phyloP scores from a whole-genome alignment of 2,888 invertebrate species.

The Seladonia tumulorum region DNA sequence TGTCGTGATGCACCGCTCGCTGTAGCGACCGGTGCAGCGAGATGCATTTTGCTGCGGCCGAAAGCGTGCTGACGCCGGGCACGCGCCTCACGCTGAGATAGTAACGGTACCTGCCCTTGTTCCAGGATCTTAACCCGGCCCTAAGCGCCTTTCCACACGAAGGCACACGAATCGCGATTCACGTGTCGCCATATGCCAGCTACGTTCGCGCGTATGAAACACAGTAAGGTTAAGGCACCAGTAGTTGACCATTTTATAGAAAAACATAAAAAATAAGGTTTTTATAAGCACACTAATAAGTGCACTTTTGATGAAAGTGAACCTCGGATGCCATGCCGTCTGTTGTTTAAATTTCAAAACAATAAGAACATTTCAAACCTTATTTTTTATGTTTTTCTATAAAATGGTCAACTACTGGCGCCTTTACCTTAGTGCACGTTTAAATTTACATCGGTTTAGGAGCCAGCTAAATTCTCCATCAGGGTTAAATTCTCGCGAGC shows the following conservation, averaged over 20 bases:
- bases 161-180: not conserved
- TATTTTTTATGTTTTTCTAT: no score
- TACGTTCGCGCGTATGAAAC: not conserved
- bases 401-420: no score
- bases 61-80: conserved; percentile 74
- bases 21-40: conserved; percentile 32
- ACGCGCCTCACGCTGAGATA: conserved; percentile 78
- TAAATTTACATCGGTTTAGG: not conserved
- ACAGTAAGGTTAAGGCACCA: no score
- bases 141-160: conserved; percentile 23
- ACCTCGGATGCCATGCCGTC: no score
- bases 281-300: no score
- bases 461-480: no score
- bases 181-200: not conserved
- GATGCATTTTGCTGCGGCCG: conserved; percentile 28
- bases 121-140: conserved; percentile 59
- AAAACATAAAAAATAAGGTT: no score
- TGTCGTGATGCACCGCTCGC: conserved; percentile 67
- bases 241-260: no score
- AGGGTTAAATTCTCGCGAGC: not conserved
- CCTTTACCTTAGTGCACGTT: not conserved
- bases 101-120: conserved; percentile 71
- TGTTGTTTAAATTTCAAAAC: no score
- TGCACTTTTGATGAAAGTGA: no score
- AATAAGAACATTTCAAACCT: no score